Evolutionary conservation across 2,888 invertebrate genomes (phyloP).

Genomic region (Calliphora vomitoria): DNA sequence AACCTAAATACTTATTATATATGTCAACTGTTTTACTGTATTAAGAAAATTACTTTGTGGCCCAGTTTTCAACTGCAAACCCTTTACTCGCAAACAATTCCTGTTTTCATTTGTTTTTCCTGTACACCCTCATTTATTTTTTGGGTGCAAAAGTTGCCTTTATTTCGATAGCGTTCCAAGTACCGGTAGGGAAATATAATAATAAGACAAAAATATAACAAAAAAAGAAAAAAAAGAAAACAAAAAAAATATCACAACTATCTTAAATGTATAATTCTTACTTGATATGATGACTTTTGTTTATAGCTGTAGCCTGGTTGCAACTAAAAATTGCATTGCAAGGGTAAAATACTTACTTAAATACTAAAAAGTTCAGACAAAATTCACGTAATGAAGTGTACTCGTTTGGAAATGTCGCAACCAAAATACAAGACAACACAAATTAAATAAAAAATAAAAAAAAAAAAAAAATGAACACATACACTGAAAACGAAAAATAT

Average conservation of each 20-base stretch:
- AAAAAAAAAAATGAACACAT: neutral
- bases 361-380: conserved; percentile 43
- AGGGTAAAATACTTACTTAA: conserved; percentile 58
- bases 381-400: conserved; percentile 72
- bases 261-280: conserved; percentile 66
- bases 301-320: conserved; percentile 45
- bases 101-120: neutral
- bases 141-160: conserved; percentile 59
- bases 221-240: conserved; percentile 46
- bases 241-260: conserved; percentile 41
- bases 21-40: no score
- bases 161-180: conserved; percentile 60
- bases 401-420: conserved; percentile 73
- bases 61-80: neutral
- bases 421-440: conserved; percentile 53
- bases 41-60: no score
- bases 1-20: no score
- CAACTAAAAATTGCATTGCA: conserved; percentile 56
- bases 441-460: neutral
- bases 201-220: conserved; percentile 19
- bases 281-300: conserved; percentile 73
- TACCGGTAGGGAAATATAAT: conserved; percentile 30
- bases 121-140: conserved; percentile 55
- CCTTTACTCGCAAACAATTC: conserved; percentile 18
- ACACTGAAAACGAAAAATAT: conserved; percentile 17